Evolutionary conservation across 2,113 vertebrate species (phyloP).

Genomic region (Crocuta crocuta): DNA sequence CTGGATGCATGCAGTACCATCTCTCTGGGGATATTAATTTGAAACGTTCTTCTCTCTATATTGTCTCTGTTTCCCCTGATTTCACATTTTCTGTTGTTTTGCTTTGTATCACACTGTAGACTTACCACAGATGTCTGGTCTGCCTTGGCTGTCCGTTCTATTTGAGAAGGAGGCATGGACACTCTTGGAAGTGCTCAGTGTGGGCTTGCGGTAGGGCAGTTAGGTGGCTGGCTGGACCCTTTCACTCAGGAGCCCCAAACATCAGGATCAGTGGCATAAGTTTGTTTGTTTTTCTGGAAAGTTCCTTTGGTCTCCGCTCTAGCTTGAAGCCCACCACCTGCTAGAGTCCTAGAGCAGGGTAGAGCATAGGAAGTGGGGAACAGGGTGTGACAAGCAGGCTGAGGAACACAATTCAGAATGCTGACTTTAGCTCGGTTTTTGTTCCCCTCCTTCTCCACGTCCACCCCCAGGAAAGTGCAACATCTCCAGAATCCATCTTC

Average conservation of each 20-base stretch:
- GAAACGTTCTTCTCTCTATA: background rate
- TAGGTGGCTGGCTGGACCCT: background rate
- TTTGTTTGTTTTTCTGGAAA: background rate
- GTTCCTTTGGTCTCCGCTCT: background rate
- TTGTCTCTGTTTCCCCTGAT: background rate
- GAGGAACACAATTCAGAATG: background rate
- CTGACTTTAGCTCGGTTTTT: background rate
- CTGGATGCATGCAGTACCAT: background rate
- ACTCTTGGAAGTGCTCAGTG: background rate
- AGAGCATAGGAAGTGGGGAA: background rate
- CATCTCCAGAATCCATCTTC: background rate
- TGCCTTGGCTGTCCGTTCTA: background rate
- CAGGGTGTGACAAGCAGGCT: background rate
- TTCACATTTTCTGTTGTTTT: constrained; percentile 20
- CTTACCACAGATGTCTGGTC: background rate
- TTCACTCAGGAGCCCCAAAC: background rate
- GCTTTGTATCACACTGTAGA: background rate
- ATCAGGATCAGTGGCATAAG: background rate
- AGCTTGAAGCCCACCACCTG: background rate
- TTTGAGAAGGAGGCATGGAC: background rate
- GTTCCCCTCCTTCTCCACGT: background rate
- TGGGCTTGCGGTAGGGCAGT: background rate
- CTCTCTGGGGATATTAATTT: constrained; percentile 24
- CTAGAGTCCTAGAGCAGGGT: background rate
- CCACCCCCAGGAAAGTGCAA: background rate